A percentile compares a stretch with the other conserved stretches of the same genome.
Conservation (phyloP, 1,140 invertebrate species). For the Maconellicoccus hirsutus region DNA sequence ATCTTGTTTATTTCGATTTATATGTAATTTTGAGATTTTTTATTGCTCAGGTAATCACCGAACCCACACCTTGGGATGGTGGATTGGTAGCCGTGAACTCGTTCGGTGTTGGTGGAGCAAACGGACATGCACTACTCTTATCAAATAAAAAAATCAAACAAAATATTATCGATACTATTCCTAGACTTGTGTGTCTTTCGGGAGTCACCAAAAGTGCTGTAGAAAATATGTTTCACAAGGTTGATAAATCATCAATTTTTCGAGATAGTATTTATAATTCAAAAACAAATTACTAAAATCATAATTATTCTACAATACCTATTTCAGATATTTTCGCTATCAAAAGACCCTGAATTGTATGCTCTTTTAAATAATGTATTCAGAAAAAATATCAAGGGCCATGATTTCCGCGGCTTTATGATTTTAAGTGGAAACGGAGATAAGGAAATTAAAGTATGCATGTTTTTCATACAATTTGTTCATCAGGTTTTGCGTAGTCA, state of each 20-base stretch:
- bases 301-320: background rate
- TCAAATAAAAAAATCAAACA: constrained; percentile 31
- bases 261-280: too few species aligned
- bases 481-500: too few species aligned
- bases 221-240: constrained; percentile 25
- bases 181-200: constrained; percentile 29
- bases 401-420: constrained; percentile 46
- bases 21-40: background rate
- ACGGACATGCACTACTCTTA: constrained; percentile 48
- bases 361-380: constrained; percentile 35
- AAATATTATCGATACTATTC: constrained; percentile 26
- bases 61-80: constrained; percentile 43
- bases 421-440: constrained; percentile 41
- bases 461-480: too few species aligned
- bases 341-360: constrained; percentile 25
- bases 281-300: too few species aligned
- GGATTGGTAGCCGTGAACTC: constrained; percentile 53
- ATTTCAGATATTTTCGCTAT: constrained; percentile 14
- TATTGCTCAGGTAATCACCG: constrained; percentile 38
- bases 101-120: constrained; percentile 56
- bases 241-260: background rate
- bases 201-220: constrained; percentile 27
- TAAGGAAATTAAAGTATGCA: constrained; percentile 4
- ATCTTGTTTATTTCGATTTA: background rate
- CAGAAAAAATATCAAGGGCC: constrained; percentile 33